Base-by-base conservation (phyloP, 1,140 invertebrate genomes). In the Macrostomum lignano region DNA sequence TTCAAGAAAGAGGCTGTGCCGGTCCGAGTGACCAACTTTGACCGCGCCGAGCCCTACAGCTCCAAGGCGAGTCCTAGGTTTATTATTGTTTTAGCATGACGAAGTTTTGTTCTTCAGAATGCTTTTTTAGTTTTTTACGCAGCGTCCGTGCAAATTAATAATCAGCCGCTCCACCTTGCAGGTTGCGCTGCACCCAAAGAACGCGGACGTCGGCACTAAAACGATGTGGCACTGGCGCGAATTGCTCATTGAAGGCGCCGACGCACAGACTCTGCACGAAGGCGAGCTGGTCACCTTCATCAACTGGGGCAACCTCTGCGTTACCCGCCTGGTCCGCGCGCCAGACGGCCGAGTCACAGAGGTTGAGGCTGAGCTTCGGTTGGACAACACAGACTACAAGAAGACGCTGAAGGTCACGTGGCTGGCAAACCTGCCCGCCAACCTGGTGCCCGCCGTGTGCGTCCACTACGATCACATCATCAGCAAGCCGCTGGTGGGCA, bases 391-490 rank as follows among this genome's bases (percentile, higher is more conserved):
- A 55, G 61, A 65, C 40, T 65, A 49, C 41, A 65, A 65, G 45
- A 64, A 64, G 38, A 98, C 91, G 0, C 46, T 78, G 11, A 98
- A 98, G 59, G 55, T 96, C 4, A 94, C 86, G 0, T 99, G 86
- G 86, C 47, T 98, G 10, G 63, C 67, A 25, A 62, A 71, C 3
- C 60, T 65, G 19, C 55, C 65, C 2, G 60, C 13, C 4, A 4
- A 14, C 5, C 62, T 68, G 26, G 67, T 73, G 20, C 72, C 77
- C 21, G 71, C 76, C n/a, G 71, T 69, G 35, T 75, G 74, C 43
- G 70, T 86, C 9, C 82, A 79, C 53, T 96, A 81, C 51, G 78
- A 94, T 46, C 75, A 96, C 51, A 74, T 99, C 33, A 88, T 98
- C 40, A 74, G 65, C 13, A 96, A 94, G 52, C 60, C 76, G 1